Evolutionary conservation across 2,888 invertebrate species (phyloP), one percentile per base, ranked within the genome.

Genomic region (Dastarcus helophoroides): DNA sequence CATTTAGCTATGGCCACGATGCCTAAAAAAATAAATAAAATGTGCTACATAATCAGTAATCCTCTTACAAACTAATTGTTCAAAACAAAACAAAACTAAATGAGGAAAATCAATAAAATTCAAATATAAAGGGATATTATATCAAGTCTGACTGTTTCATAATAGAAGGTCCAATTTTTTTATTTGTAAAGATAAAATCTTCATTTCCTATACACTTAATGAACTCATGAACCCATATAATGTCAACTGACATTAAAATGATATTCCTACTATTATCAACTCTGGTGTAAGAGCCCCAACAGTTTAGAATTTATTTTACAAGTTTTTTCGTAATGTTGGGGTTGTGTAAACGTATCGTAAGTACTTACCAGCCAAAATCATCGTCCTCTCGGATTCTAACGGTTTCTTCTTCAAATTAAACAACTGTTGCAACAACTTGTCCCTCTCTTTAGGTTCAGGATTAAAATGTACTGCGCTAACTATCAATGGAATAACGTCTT

Each of bases 381-480:
- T 58, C 40, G 62, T 65, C 49, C 80, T 62, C 53, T 81, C 79
- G 15, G 70, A 69, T 36, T 71, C 70, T 29, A 73, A 71, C 2
- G 80, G 80, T 42, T 72, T 68, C 47, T 81, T 81, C 46, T 78
- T 78, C 30, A 80, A 58, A 57, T 77, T 78, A 46, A 81, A 79
- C 22, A 80, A 57, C 30, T 75, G 65, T 40, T 76, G 73, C 4
- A 80, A 56, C 15, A 80, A 58, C 39, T 67, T 68, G 47, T 80
- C 79, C 31, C 78, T 61, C 43, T 73, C 69, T 6, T 58, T 56
- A 5, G 65, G 51, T 42, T 70, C 68, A 2, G 69, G 58, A 49
- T 78, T 75, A 11, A 78, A 58, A 38, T 67, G 66, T 14, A 76
- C 69, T 6, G 74, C 65, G 42, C 68, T 68, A 14, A 79, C 56